Evolutionary conservation across 1,140 invertebrate species (phyloP), one percentile per base, ranked within the genome.

Genomic region (Lanistes nyassanus): DNA sequence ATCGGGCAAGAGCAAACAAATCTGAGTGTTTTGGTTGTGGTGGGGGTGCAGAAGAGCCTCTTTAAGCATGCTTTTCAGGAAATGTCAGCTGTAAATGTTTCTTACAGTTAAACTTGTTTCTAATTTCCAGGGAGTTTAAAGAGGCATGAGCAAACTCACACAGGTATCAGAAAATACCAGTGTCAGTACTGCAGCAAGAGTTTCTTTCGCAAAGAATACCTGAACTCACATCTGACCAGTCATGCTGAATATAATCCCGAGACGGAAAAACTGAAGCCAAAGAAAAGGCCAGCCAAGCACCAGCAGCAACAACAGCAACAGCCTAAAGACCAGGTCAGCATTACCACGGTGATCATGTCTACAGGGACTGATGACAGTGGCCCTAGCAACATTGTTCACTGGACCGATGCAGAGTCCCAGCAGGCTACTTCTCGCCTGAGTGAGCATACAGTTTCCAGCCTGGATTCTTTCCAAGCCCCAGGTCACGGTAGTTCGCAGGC

Each of bases 161-260:
- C 81, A 56, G 76, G 76, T 5, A 78, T 79, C 58, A 76, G 75
- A 55, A 78, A 73, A 31, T 83, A 82, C 70, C 75, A 80, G 34
- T 84, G 83, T 74, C 76, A 80, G 47, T 72, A 77, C 31, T 84
- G 83, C 79, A 79, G 78, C 16, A 79, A 79, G 42, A 71, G 79
- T 19, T 84, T 84, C 75, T 82, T 80, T 37, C 76, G 83, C 13
- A 84, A 84, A 55, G 83, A 84, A 65, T 84, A 84, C 71, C 78
- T 84, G 13, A 81, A 78, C 58, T 78, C 77, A 47, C 83, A 84
- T 69, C 58, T 81, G 23, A 42, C 66, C n/a, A 79, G 80, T n/a
- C 83, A 84, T 56, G 62, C 75, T 19, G 71, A 79, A 34, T 56
- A 56, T 23, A 56, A 72, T 60, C 73, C 75, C 13, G 53, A 69